Conservation (phyloP, 2,797 vertebrate genomes). For the Cossypha niveicapilla region DNA sequence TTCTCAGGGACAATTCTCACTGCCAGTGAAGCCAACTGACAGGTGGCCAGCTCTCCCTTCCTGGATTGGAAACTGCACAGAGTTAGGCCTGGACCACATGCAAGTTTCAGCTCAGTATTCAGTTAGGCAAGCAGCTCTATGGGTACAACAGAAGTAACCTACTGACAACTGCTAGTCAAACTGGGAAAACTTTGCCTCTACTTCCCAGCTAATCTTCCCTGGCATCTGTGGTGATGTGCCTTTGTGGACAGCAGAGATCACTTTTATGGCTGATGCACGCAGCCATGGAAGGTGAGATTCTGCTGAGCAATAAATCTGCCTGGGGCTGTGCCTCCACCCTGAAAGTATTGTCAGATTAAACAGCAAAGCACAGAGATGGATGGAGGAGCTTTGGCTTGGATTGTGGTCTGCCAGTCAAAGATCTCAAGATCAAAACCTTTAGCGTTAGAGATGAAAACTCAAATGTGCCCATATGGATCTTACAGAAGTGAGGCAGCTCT, state of each 20-base stretch:
- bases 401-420: neutral
- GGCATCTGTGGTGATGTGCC: neutral
- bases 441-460: neutral
- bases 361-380: neutral
- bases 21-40: neutral
- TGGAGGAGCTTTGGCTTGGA: neutral
- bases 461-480: neutral
- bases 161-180: neutral
- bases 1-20: neutral
- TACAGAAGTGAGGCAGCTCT: neutral
- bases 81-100: neutral
- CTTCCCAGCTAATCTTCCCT: neutral
- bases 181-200: neutral
- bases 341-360: neutral
- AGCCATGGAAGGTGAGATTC: neutral
- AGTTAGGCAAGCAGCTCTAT: neutral
- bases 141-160: neutral
- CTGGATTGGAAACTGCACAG: neutral
- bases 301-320: neutral
- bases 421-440: neutral
- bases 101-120: neutral
- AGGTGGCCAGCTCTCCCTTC: neutral
- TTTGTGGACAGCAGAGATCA: neutral
- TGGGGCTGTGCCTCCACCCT: neutral
- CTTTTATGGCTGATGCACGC: rapidly evolving